A percentile compares a stretch with the other conserved stretches of the same genome.
Evolutionary conservation across 1,140 invertebrate genomes (phyloP).

Genomic region (Zaprionus tsacasi): DNA sequence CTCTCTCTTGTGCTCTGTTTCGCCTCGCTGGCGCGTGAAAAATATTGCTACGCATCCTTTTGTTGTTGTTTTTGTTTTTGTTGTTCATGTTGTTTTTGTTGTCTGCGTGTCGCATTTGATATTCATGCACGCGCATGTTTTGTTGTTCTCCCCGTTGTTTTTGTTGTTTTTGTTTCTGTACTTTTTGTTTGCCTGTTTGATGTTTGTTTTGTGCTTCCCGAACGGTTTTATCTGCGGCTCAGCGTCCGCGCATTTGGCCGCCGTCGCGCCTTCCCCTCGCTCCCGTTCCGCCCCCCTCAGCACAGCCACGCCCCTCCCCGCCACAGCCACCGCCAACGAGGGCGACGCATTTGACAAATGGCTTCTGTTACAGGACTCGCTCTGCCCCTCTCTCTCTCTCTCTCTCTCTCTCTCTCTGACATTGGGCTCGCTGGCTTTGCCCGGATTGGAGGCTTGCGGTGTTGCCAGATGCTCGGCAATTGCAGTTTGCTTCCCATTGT

Average conservation of each 20-base stretch:
- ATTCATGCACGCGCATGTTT: slow-evolving; percentile 76
- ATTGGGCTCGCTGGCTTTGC: slow-evolving; percentile 56
- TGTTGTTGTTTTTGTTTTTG: slow-evolving; percentile 47
- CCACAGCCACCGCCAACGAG: slow-evolving; percentile 29
- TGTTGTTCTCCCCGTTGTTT: slow-evolving; percentile 46
- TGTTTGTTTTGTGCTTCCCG: slow-evolving; percentile 81
- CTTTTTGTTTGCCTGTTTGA: slow-evolving; percentile 80
- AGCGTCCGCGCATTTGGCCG: slow-evolving; percentile 71
- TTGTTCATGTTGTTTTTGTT: slow-evolving; percentile 36
- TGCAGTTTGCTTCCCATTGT: slow-evolving; percentile 48
- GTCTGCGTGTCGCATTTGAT: slow-evolving; percentile 74
- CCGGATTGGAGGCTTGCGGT: slow-evolving; percentile 57
- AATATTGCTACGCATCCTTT: slow-evolving; percentile 80
- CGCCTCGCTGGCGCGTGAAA: slow-evolving; percentile 57
- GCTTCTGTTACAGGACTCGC: slow-evolving; percentile 66
- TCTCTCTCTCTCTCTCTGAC: slow-evolving; percentile 15
- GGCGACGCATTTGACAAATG: slow-evolving; percentile 78
- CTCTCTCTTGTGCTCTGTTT: slow-evolving; percentile 1
- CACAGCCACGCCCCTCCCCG: neutral
- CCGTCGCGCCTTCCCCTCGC: slow-evolving; percentile 17
- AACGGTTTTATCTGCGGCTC: slow-evolving; percentile 80
- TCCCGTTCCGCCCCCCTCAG: slow-evolving; percentile 4
- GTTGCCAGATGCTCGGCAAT: slow-evolving; percentile 46
- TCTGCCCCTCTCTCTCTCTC: neutral
- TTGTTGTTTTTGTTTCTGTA: slow-evolving; percentile 45